Evolutionary conservation across 2,113 vertebrate species (phyloP), one percentile per base, ranked within the genome.

Genomic region (Carassius auratus): DNA sequence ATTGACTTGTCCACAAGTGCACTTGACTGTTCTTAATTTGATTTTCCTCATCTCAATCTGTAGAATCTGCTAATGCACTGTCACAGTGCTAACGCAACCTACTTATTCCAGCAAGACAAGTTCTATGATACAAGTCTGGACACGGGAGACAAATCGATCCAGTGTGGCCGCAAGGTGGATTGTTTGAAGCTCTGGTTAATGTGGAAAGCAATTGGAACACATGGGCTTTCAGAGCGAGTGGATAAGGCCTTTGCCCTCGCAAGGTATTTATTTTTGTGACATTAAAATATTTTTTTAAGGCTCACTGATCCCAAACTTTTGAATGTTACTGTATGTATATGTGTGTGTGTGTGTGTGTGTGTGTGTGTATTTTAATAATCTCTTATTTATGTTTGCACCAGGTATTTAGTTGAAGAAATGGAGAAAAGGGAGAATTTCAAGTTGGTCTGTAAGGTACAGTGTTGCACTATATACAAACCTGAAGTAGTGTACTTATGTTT

Each of bases 131-230:
- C 94, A 48, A n/a, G 91, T 42, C 93, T 95, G 14, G 96, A 97
- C 92, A 94, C 90, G 0, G 96, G 96, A 5, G 96, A 97, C 92
- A 96, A 96, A 81, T 95, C 93, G 8, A 88, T 94, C 2, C 96
- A 96, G 89, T 97, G 96, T 14, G 95, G 96, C 36, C 95, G 96
- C 3, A 94, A 91, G 0, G 96, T 96, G 0, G 96, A 97, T n/a
- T 95, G 96, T 78, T 89, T 97, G 88, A 96, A 97, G 88, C 92
- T 97, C 76, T 97, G 96, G 96, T 91, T 97, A 55, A 95, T 97
- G 94, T 97, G 96, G 96, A 97, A 97, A 79, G 96, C 96, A 0
- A 74, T 90, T 10, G 96, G 96, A 0, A 91, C 92, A 0, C 79
- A 75, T 10, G 96, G 95, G 1, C 84, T 97, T 84, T 94, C 90